Percentiles rank a stretch among this genome's conserved stretches.
phyloP scores from a whole-genome alignment of 2,113 vertebrate genomes.

The Sigmodon hispidus region DNA sequence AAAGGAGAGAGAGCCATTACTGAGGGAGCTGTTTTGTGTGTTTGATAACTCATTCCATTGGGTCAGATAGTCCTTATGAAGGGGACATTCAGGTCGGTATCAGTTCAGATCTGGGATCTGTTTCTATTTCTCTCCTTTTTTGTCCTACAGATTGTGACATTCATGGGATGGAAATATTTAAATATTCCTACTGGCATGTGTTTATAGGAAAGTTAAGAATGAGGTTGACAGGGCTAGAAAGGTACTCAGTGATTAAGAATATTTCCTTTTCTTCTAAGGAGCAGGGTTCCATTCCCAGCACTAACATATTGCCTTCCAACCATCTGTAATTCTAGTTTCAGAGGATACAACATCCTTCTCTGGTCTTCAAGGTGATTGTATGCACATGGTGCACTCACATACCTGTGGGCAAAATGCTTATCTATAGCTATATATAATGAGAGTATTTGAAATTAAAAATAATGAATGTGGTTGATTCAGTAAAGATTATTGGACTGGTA shows the following conservation, averaged over 20 bases:
- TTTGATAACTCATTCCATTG: background rate
- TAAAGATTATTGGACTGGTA: background rate
- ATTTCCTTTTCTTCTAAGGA: background rate
- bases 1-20: background rate
- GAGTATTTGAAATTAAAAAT: background rate
- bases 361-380: background rate
- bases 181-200: background rate
- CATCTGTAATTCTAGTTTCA: background rate
- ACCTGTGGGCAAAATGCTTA: background rate
- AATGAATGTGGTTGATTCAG: background rate
- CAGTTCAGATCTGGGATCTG: background rate
- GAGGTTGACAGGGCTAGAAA: background rate
- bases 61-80: background rate
- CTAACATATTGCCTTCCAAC: no score
- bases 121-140: background rate
- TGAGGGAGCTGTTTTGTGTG: background rate
- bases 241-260: background rate
- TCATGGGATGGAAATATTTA: background rate
- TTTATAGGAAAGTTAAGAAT: background rate
- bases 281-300: background rate
- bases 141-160: background rate
- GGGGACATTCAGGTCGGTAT: background rate
- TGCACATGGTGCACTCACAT: background rate
- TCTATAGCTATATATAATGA: no score
- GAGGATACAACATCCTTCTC: background rate